These are phyloP conservation scores for Eciton burchellii DNA, from an alignment of 1,140 invertebrate species.

Conservation along the genomic window DNA sequence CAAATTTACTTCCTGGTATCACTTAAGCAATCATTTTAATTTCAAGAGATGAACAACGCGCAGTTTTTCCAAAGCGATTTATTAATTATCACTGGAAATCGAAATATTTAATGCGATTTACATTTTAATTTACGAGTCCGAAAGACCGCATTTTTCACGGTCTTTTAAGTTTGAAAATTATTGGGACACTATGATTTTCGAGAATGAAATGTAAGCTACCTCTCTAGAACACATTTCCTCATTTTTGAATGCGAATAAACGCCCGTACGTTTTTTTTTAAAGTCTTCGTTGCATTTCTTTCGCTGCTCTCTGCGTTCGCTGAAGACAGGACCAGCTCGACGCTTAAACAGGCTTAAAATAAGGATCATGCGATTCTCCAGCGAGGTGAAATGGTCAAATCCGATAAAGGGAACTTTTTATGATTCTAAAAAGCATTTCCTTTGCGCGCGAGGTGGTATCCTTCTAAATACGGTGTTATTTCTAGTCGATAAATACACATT, in stretches of 20 bases:
- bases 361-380: background rate
- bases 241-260: background rate
- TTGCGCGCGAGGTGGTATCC: background rate
- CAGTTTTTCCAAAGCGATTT: no score
- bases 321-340: background rate
- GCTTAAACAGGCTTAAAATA: constrained; percentile 16
- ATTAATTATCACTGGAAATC: no score
- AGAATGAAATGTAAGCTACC: background rate
- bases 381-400: constrained; percentile 2
- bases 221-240: no score
- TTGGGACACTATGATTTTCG: background rate
- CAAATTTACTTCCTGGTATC: no score
- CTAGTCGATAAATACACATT: background rate
- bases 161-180: background rate
- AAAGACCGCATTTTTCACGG: background rate
- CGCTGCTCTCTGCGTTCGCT: background rate
- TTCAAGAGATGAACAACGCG: no score
- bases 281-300: background rate
- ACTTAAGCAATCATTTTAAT: no score
- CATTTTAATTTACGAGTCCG: no score
- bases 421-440: constrained; percentile 10
- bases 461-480: background rate
- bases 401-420: constrained; percentile 20
- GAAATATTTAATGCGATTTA: no score
- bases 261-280: background rate